Conservation (phyloP, 1,140 invertebrate genomes). For the Orius insidiosus region DNA sequence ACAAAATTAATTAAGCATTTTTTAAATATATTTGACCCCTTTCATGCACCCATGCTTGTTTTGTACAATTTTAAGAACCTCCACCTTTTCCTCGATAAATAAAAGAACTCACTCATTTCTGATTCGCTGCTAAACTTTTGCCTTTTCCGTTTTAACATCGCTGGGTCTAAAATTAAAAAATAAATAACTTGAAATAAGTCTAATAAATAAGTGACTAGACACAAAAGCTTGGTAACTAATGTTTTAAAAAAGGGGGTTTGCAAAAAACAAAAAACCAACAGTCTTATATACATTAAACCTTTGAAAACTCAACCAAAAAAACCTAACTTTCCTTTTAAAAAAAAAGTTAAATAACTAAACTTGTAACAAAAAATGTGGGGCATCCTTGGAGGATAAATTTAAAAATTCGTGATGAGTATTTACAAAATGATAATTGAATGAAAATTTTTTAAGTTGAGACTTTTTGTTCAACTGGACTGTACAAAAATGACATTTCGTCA, state of each 20-base stretch:
- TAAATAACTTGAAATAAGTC: constrained; percentile 21
- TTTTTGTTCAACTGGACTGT: constrained; percentile 56
- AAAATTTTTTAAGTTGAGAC: constrained; percentile 11
- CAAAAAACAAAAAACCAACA: constrained; percentile 3
- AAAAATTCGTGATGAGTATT: neutral
- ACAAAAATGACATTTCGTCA: constrained; percentile 71
- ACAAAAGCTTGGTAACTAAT: constrained; percentile 11
- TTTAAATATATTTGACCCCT: constrained; percentile 20
- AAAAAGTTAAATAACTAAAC: neutral
- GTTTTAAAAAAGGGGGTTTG: constrained; percentile 11
- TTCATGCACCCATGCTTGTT: constrained; percentile 12
- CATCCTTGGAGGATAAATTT: neutral
- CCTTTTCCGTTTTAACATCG: constrained; percentile 35
- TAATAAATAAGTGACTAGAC: constrained; percentile 24
- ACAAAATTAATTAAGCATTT: constrained; percentile 13
- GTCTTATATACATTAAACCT: neutral
- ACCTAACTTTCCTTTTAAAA: neutral
- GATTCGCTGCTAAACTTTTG: constrained; percentile 36
- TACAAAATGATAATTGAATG: neutral
- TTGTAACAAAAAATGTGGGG: neutral
- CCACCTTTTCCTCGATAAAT: constrained; percentile 15
- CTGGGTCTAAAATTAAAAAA: constrained; percentile 28
- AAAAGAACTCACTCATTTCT: constrained; percentile 36
- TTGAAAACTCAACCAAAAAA: constrained; percentile 3
- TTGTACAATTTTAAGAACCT: constrained; percentile 10